Evolutionary conservation across 2,797 vertebrate genomes (phyloP).

Genomic region (Lemur catta): DNA sequence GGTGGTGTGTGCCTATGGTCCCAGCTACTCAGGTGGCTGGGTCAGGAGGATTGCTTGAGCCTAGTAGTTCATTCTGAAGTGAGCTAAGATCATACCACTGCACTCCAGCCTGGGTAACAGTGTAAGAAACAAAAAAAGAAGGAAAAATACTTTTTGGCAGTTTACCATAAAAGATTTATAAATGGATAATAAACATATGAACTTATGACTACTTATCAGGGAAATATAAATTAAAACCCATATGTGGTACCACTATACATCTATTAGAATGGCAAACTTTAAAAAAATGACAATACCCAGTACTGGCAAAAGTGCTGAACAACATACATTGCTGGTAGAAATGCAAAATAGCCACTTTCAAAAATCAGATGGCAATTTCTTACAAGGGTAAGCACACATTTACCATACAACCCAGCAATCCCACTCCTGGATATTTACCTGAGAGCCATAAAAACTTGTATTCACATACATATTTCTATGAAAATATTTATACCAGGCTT

Average conservation of each 20-base stretch:
- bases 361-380: not conserved
- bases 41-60: not conserved
- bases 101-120: not conserved
- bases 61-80: not conserved
- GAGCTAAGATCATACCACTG: not conserved
- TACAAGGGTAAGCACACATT: not conserved
- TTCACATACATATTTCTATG: not conserved
- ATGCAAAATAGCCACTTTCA: slow-evolving; percentile 24
- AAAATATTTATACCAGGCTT: slow-evolving; percentile 40
- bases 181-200: slow-evolving; percentile 3
- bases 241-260: not conserved
- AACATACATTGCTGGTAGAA: not conserved
- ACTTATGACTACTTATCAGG: not conserved
- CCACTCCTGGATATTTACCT: not conserved
- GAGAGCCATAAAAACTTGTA: not conserved
- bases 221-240: slow-evolving; percentile 31
- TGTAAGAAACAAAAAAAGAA: not conserved
- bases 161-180: not conserved
- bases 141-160: not conserved
- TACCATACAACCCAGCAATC: not conserved
- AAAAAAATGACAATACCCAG: not conserved
- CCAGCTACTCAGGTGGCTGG: not conserved
- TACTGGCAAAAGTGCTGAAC: not conserved
- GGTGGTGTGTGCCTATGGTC: not conserved
- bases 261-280: not conserved